phyloP scores from a whole-genome alignment of 2,113 vertebrate genomes.

The Clinocottus analis region DNA sequence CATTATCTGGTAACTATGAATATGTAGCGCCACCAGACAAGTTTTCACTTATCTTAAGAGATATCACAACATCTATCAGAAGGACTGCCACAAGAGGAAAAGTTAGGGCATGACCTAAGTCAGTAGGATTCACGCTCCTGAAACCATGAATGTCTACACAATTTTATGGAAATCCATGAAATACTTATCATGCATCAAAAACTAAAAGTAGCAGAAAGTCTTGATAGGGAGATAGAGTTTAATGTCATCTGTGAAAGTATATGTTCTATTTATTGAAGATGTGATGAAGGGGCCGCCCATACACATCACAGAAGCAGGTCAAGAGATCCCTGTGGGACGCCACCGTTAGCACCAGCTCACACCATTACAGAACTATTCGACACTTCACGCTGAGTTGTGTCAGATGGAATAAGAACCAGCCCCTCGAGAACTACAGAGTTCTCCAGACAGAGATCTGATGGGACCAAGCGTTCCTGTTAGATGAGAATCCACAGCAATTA shows the following conservation, averaged over 20 bases:
- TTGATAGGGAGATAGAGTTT: neutral
- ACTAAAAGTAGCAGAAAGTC: neutral
- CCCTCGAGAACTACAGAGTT: neutral
- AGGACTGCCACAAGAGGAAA: no score
- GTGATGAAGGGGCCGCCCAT: neutral
- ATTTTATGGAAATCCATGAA: neutral
- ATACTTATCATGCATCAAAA: neutral
- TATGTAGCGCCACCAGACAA: no score
- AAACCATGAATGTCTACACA: neutral
- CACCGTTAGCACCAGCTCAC: neutral
- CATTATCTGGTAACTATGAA: no score
- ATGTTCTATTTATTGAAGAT: no score
- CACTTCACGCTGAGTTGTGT: neutral
- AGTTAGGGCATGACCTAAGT: no score
- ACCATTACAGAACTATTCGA: no score
- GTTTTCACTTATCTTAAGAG: no score
- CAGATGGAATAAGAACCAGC: neutral
- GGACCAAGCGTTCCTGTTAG: slow-evolving; percentile 19
- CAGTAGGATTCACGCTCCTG: neutral
- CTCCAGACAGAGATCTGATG: slow-evolving; percentile 3
- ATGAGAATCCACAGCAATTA: slow-evolving; percentile 32
- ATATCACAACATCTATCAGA: no score
- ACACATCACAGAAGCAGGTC: neutral
- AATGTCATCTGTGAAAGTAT: neutral
- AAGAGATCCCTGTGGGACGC: neutral